phyloP scores from a whole-genome alignment of 2,797 vertebrate genomes.

The Phylloscopus collybita region DNA sequence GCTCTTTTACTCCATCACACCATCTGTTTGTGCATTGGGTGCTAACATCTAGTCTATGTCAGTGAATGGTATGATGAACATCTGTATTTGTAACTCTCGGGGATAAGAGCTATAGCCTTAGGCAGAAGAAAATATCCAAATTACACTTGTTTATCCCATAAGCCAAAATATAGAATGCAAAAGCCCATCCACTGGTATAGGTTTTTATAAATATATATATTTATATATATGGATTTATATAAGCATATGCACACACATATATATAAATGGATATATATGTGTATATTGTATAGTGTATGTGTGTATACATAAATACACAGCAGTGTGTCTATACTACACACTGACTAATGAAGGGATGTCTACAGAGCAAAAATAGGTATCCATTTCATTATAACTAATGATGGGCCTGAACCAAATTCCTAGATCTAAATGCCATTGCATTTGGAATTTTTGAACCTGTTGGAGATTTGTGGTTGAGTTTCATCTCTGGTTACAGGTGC shows the following conservation, averaged over 20 bases:
- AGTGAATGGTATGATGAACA: conserved; percentile 8
- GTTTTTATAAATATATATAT: not conserved
- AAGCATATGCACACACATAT: conserved; percentile 23
- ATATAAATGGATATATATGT: not conserved
- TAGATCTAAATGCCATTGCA: not conserved
- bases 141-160: conserved; percentile 2
- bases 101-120: not conserved
- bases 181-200: conserved; percentile 40
- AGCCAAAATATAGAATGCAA: conserved; percentile 32
- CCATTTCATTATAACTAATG: not conserved
- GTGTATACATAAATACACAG: conserved; percentile 4
- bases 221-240: conserved; percentile 31
- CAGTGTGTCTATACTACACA: not conserved
- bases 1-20: conserved; percentile 59
- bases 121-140: not conserved
- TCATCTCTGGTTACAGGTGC: not conserved
- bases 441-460: not conserved
- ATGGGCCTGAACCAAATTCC: not conserved
- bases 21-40: conserved; percentile 10
- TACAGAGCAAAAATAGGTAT: conserved; percentile 30
- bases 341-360: conserved; percentile 23
- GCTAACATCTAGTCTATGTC: conserved; percentile 10
- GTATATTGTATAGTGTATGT: not conserved
- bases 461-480: not conserved
- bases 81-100: not conserved